phyloP scores from a whole-genome alignment of 2,888 invertebrate species.

The Poecilus cupreus region DNA sequence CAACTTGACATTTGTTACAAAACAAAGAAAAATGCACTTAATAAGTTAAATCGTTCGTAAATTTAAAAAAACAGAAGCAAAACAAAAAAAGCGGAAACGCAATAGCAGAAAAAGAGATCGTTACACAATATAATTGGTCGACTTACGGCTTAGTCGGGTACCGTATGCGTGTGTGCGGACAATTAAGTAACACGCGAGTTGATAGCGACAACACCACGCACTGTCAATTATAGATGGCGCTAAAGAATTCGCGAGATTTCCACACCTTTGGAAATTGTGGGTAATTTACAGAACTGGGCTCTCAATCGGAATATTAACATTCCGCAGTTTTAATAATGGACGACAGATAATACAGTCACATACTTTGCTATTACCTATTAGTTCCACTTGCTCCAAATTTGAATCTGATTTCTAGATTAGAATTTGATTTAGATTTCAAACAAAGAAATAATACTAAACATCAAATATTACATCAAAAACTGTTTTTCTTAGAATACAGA shows the following conservation, averaged over 20 bases:
- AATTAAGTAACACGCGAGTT: constrained; percentile 20
- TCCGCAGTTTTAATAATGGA: constrained; percentile 15
- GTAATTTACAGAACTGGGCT: neutral
- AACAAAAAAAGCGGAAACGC: constrained; percentile 44
- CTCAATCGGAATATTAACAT: neutral
- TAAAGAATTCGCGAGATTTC: constrained; percentile 17
- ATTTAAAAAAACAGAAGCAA: constrained; percentile 17
- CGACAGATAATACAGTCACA: neutral
- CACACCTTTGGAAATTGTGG: constrained; percentile 24
- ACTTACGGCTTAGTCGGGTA: constrained; percentile 9
- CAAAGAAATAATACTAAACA: no score
- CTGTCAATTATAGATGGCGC: constrained; percentile 11
- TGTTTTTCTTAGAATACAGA: no score
- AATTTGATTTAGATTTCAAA: no score
- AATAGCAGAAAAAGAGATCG: constrained; percentile 42
- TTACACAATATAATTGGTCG: constrained; percentile 46
- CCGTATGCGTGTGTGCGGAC: constrained; percentile 36
- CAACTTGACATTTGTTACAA: constrained; percentile 53
- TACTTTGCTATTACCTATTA: neutral
- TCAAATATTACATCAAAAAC: no score
- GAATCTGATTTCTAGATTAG: no score
- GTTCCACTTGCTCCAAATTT: no score
- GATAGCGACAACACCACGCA: neutral
- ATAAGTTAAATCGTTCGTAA: constrained; percentile 34
- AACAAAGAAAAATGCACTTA: constrained; percentile 37